phyloP scores from a whole-genome alignment of 2,888 invertebrate species.

The Lysandra bellargus region DNA sequence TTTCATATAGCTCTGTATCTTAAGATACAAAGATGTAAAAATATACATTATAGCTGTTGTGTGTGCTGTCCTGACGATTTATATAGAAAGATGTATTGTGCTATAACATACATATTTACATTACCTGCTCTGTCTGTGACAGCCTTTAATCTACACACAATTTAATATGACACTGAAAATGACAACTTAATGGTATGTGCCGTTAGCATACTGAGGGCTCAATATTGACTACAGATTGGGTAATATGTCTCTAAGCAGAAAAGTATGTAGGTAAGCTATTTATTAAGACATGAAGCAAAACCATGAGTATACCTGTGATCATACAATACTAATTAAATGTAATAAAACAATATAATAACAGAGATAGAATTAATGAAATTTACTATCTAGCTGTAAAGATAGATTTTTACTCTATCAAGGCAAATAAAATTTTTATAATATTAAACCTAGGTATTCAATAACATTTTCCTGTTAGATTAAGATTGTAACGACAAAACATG shows the following conservation, averaged over 20 bases:
- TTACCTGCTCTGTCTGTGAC: too few relatives aligned
- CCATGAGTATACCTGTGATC: background rate
- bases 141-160: too few relatives aligned
- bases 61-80: too few relatives aligned
- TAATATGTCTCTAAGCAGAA: background rate
- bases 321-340: background rate
- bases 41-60: too few relatives aligned
- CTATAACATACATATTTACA: too few relatives aligned
- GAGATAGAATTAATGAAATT: background rate
- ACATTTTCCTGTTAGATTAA: background rate
- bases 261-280: background rate
- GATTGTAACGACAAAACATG: background rate
- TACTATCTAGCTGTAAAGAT: background rate
- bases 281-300: background rate
- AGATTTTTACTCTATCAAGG: background rate
- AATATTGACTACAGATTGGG: background rate
- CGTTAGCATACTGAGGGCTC: background rate
- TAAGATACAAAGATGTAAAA: too few relatives aligned
- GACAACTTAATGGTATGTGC: too few relatives aligned
- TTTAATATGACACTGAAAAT: too few relatives aligned
- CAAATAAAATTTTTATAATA: background rate
- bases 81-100: too few relatives aligned
- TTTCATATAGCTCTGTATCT: too few relatives aligned
- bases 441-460: background rate
- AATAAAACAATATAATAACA: background rate